Evolutionary conservation across 1,140 invertebrate genomes (phyloP).

Genomic region (Bombus sibiricus): DNA sequence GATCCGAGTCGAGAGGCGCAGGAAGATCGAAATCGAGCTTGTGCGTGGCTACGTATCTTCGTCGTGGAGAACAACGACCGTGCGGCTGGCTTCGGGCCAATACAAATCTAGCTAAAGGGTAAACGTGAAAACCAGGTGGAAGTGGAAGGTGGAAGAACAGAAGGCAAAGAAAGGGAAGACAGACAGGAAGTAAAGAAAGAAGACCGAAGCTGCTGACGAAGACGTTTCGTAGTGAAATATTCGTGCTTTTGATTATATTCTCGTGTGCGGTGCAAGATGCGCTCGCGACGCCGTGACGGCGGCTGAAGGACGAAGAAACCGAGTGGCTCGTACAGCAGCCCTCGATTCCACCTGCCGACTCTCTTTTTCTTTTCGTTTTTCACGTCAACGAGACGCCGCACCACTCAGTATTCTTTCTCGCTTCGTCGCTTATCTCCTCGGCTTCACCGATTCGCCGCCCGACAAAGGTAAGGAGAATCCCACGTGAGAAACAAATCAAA

Average conservation of each 20-base stretch:
- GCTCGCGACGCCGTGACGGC: constrained; percentile 29
- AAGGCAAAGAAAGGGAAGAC: not conserved
- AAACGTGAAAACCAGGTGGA: constrained; percentile 32
- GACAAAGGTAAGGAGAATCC: constrained; percentile 24
- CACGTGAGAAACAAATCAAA: too few relatives aligned
- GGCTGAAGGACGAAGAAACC: constrained; percentile 34
- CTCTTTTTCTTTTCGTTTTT: constrained; percentile 1
- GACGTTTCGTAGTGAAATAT: constrained; percentile 13
- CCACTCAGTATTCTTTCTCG: constrained; percentile 1
- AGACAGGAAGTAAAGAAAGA: not conserved
- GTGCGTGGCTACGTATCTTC: constrained; percentile 31
- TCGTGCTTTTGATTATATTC: not conserved
- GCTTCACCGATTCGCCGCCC: not conserved
- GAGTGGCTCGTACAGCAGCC: constrained; percentile 41
- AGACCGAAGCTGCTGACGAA: not conserved
- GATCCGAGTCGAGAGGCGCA: constrained; percentile 9
- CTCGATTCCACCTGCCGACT: constrained; percentile 40
- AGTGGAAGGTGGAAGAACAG: constrained; percentile 25
- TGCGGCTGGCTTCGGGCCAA: constrained; percentile 38
- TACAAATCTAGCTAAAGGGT: constrained; percentile 29
- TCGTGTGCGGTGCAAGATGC: constrained; percentile 38
- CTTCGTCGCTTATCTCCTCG: constrained; percentile 42
- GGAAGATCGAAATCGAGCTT: constrained; percentile 29
- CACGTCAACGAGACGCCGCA: not conserved
- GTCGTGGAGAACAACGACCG: constrained; percentile 41